These are phyloP conservation scores for Phalacrocorax brasilianus DNA, from an alignment of 2,113 vertebrate species.

Conservation along the genomic window DNA sequence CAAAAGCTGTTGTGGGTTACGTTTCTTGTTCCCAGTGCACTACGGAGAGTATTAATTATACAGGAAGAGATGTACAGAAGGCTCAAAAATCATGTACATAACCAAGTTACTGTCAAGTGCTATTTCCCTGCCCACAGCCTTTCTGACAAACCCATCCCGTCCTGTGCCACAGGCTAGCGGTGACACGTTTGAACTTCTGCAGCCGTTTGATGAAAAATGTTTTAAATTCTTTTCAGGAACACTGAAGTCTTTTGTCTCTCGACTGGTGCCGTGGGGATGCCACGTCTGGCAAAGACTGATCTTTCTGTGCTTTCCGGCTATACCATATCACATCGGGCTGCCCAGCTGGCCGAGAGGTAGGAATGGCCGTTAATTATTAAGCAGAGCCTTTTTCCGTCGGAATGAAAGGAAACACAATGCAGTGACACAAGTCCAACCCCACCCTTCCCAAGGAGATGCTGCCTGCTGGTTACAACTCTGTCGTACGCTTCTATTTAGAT, in stretches of 20 bases:
- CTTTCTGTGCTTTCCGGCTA: neutral
- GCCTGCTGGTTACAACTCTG: neutral
- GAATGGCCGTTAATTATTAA: constrained; percentile 35
- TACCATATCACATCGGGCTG: neutral
- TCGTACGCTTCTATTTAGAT: neutral
- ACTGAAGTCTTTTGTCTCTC: constrained; percentile 57
- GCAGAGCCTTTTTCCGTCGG: neutral
- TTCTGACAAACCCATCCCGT: neutral
- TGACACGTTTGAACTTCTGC: constrained; percentile 37
- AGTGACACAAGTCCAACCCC: neutral
- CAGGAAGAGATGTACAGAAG: neutral
- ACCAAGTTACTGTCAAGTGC: neutral
- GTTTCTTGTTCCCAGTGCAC: neutral
- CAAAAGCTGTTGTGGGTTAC: neutral
- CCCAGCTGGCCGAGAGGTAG: neutral
- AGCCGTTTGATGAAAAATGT: constrained; percentile 52
- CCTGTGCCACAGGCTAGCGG: neutral
- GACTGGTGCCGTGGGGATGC: neutral
- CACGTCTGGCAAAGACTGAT: neutral
- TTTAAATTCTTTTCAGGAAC: constrained; percentile 56
- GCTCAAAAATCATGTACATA: neutral
- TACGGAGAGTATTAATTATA: neutral
- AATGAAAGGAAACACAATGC: neutral
- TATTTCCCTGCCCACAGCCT: neutral
- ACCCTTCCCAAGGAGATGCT: neutral